These are phyloP conservation scores for Aleiodes testaceus DNA, from an alignment of 2,888 invertebrate genomes.

Conservation along the genomic window DNA sequence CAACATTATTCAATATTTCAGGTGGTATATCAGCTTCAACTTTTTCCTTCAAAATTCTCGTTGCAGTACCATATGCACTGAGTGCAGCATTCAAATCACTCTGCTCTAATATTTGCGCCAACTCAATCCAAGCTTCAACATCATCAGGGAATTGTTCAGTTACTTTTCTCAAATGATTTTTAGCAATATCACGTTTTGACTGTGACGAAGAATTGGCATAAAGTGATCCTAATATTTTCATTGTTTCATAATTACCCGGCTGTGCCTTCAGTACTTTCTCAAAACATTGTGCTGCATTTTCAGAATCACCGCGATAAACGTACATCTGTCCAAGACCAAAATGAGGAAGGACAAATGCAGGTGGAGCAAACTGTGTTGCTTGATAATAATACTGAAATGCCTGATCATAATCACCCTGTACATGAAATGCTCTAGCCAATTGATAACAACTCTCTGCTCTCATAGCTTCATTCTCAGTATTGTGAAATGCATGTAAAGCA, in stretches of 20 bases:
- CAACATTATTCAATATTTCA: constrained; percentile 98
- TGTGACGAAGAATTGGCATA: constrained; percentile 94
- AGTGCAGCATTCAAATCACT: constrained; percentile 90
- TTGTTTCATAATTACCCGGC: constrained; percentile 98
- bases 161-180: constrained; percentile 94
- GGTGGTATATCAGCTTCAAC: constrained; percentile 96
- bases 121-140: constrained; percentile 99
- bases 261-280: constrained; percentile 98
- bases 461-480: constrained; percentile 99
- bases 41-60: constrained; percentile 92
- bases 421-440: constrained; percentile 95
- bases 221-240: constrained; percentile 98
- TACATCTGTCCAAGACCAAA: constrained; percentile 99
- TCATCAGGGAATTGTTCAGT: constrained; percentile 98
- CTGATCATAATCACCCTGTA: constrained; percentile 95
- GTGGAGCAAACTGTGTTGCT: constrained; percentile 97
- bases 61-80: constrained; percentile 94
- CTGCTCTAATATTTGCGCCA: constrained; percentile 98
- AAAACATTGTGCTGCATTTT: constrained; percentile 97
- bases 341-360: constrained; percentile 96
- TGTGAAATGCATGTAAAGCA: constrained; percentile 97
- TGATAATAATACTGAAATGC: constrained; percentile 99
- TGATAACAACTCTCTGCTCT: constrained; percentile 99
- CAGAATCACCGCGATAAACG: constrained; percentile 95
- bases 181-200: constrained; percentile 93